phyloP scores from a whole-genome alignment of 64 coral and sea anemone genomes.

The Montipora sp. region DNA sequence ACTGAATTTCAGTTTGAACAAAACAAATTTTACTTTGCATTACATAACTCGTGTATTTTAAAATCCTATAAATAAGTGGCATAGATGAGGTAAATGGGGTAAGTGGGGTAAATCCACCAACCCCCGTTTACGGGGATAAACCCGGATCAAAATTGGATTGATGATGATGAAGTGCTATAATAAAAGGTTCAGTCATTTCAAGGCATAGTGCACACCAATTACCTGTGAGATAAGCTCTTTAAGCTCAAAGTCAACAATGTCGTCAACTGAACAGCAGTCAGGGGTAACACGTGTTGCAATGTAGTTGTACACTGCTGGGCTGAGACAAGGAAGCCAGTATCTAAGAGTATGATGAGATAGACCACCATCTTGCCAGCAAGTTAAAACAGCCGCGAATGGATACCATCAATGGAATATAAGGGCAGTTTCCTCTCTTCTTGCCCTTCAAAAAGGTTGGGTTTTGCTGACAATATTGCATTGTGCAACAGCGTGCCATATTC shows the following conservation, averaged over 20 bases:
- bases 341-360: slow-evolving; percentile 47
- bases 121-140: too few species aligned
- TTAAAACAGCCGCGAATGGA: slow-evolving; percentile 13
- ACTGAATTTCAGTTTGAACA: too few species aligned
- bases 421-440: slow-evolving; percentile 27
- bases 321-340: slow-evolving; percentile 41
- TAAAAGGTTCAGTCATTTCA: too few species aligned
- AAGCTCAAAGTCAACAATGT: slow-evolving; percentile 7
- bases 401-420: slow-evolving; percentile 35
- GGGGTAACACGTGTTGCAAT: slow-evolving; percentile 18
- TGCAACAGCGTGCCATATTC: slow-evolving; percentile 59
- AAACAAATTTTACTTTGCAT: too few species aligned
- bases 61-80: too few species aligned
- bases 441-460: slow-evolving; percentile 58
- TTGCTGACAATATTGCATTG: slow-evolving; percentile 37
- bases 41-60: too few species aligned
- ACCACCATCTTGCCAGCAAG: slow-evolving; percentile 59
- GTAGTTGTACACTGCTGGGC: slow-evolving; percentile 31
- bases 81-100: too few species aligned
- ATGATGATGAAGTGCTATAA: too few species aligned
- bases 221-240: background rate
- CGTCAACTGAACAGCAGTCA: slow-evolving; percentile 28
- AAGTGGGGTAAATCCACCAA: too few species aligned
- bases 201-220: too few species aligned
- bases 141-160: too few species aligned